A percentile compares a stretch with the other conserved stretches of the same genome.
These are phyloP conservation scores for Anniella stebbinsi DNA, from an alignment of 2,797 vertebrate genomes.

Conservation along the genomic window DNA sequence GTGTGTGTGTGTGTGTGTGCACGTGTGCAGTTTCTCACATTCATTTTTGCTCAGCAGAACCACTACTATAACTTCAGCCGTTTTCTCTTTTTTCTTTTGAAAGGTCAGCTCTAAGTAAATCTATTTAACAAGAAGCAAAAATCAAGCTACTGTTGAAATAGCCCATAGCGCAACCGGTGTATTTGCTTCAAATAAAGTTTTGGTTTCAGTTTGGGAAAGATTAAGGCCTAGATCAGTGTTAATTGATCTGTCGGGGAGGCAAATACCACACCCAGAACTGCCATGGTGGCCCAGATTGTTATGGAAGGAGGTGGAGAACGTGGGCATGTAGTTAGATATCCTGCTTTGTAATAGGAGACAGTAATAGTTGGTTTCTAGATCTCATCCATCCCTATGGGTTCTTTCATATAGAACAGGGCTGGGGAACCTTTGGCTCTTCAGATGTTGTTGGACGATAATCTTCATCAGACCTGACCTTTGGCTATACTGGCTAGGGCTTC, in stretches of 20 bases:
- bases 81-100: slow-evolving; percentile 26
- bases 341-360: not conserved
- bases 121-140: slow-evolving; percentile 28
- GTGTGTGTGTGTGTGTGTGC: too few relatives aligned
- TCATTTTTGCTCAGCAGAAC: slow-evolving; percentile 34
- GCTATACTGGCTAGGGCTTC: not conserved
- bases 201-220: not conserved
- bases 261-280: not conserved
- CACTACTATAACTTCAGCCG: slow-evolving; percentile 33
- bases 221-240: not conserved
- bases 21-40: not conserved
- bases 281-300: not conserved
- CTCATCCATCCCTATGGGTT: not conserved
- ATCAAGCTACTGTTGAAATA: not conserved
- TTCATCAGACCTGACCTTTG: not conserved
- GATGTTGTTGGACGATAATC: not conserved
- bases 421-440: not conserved
- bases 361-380: not conserved
- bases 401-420: not conserved
- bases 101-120: slow-evolving; percentile 36
- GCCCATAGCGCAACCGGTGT: too few relatives aligned
- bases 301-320: not conserved
- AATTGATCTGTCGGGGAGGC: not conserved
- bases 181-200: not conserved
- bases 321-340: not conserved